Conservation (phyloP, 2,888 invertebrate genomes). For the Chrysomela aeneicollis region DNA sequence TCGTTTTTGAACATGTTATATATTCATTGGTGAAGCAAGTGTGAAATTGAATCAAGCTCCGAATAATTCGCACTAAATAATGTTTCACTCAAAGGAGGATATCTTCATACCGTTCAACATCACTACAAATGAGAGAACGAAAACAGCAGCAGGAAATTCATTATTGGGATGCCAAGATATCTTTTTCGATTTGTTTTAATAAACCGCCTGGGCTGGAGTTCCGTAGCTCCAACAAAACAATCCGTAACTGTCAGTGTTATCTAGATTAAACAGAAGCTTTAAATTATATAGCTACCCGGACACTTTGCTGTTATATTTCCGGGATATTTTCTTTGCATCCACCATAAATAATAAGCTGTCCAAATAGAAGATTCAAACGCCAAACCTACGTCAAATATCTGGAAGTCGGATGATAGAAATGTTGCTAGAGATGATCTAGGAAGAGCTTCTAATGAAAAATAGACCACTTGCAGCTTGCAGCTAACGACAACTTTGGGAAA, state of each 20-base stretch:
- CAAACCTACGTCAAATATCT: background rate
- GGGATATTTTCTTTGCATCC: background rate
- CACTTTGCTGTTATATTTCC: background rate
- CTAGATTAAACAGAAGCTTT: background rate
- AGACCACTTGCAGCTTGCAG: too few species aligned
- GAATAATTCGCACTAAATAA: too few species aligned
- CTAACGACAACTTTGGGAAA: too few species aligned
- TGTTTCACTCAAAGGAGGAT: too few species aligned
- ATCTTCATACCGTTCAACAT: too few species aligned
- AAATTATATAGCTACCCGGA: background rate
- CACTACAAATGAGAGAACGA: background rate
- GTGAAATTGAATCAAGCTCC: too few species aligned
- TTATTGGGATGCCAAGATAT: background rate
- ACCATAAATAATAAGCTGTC: background rate
- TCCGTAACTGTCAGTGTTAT: background rate
- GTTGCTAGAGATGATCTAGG: too few species aligned
- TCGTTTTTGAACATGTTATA: too few species aligned
- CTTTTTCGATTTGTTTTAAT: background rate
- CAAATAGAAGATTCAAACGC: too few species aligned
- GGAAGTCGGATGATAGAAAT: too few species aligned
- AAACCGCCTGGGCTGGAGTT: background rate
- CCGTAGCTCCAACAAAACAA: background rate
- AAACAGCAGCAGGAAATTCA: background rate
- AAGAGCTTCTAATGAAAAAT: too few species aligned
- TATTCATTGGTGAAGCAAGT: too few species aligned